phyloP scores from a whole-genome alignment of 1,140 invertebrate species.

The Lordiphosa collinella region DNA sequence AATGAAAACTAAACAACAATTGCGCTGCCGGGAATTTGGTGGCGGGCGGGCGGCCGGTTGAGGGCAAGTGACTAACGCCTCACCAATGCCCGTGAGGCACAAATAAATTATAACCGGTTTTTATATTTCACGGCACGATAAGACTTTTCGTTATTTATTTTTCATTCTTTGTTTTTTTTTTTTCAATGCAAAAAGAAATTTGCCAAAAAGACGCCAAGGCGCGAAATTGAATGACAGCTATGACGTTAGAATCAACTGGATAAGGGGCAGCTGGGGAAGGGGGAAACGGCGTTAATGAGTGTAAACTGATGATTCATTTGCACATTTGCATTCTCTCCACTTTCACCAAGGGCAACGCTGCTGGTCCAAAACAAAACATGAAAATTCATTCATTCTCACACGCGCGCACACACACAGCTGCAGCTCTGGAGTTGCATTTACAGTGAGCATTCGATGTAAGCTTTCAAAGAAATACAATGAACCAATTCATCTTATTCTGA shows the following conservation, averaged over 20 bases:
- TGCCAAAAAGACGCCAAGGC: conserved; percentile 20
- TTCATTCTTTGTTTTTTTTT: not conserved
- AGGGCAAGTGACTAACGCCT: conserved; percentile 42
- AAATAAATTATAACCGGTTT: conserved; percentile 61
- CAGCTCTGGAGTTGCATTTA: not conserved
- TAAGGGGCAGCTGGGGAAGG: not conserved
- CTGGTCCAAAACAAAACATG: conserved; percentile 2
- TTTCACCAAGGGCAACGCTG: conserved; percentile 40
- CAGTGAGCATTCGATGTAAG: not conserved
- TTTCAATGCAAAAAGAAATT: conserved; percentile 16
- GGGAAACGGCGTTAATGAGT: not conserved
- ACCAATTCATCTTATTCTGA: too few species aligned
- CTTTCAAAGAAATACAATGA: too few species aligned
- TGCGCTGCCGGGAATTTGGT: conserved; percentile 1
- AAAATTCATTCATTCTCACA: conserved; percentile 44
- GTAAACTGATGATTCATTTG: conserved; percentile 40
- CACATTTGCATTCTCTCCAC: conserved; percentile 17
- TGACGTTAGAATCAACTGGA: not conserved
- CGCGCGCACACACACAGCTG: not conserved
- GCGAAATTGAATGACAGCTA: conserved; percentile 28
- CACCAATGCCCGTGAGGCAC: conserved; percentile 6
- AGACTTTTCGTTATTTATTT: conserved; percentile 20
- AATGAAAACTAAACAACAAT: conserved; percentile 13
- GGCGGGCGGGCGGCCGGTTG: not conserved
- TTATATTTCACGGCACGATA: conserved; percentile 36